These are phyloP conservation scores for Sternarchorhynchus goeldii DNA, from an alignment of 2,797 vertebrate genomes.

Conservation along the genomic window DNA sequence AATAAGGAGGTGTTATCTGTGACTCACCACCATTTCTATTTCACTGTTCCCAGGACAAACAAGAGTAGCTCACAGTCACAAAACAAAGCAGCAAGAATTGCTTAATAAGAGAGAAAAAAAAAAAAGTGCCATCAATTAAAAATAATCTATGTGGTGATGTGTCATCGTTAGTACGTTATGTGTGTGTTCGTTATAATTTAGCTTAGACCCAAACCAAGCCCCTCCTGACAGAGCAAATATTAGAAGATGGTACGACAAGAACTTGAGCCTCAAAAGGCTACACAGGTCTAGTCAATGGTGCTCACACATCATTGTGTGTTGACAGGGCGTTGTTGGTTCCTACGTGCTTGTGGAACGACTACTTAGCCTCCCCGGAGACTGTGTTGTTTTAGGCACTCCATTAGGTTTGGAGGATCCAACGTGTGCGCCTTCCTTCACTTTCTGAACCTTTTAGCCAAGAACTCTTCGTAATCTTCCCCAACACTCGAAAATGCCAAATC, in stretches of 20 bases:
- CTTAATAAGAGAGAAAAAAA: conserved; percentile 32
- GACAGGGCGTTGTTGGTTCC: conserved; percentile 53
- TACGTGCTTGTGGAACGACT: conserved; percentile 52
- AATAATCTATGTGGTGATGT: conserved; percentile 53
- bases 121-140: conserved; percentile 49
- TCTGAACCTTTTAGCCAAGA: conserved; percentile 22
- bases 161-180: neutral
- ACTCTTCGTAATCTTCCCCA: conserved; percentile 45
- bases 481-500: conserved; percentile 49
- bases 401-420: conserved; percentile 56
- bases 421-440: conserved; percentile 29
- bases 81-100: conserved; percentile 54
- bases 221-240: neutral
- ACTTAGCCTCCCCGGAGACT: conserved; percentile 52
- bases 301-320: conserved; percentile 54
- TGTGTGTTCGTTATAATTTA: conserved; percentile 3
- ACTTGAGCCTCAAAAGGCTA: conserved; percentile 54
- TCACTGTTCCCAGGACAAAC: conserved; percentile 52
- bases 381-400: conserved; percentile 60
- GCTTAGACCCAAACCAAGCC: neutral
- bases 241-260: neutral
- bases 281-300: conserved; percentile 52
- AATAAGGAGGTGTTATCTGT: conserved; percentile 32
- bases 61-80: conserved; percentile 39
- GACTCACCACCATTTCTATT: conserved; percentile 48